Evolutionary conservation across 1,140 invertebrate species (phyloP).

Genomic region (Lethocerus indicus): DNA sequence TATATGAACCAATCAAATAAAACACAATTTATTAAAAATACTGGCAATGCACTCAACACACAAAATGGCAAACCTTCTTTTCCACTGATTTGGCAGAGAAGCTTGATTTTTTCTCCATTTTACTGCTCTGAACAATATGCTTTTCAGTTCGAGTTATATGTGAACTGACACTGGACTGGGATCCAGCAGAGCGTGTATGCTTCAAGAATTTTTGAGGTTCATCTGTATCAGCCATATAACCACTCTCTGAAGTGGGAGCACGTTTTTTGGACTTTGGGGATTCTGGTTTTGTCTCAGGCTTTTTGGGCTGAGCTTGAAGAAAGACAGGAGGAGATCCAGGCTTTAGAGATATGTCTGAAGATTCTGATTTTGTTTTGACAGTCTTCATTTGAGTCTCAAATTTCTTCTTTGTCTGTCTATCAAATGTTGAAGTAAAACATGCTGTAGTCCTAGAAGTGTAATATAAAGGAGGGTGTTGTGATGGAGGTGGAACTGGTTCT

Average conservation of each 20-base stretch:
- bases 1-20: too few relatives aligned
- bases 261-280: slow-evolving; percentile 35
- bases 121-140: too few relatives aligned
- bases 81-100: too few relatives aligned
- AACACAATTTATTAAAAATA: too few relatives aligned
- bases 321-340: slow-evolving; percentile 35
- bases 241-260: slow-evolving; percentile 32
- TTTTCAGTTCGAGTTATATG: too few relatives aligned
- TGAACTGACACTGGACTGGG: too few relatives aligned
- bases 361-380: background rate
- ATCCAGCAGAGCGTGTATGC: too few relatives aligned
- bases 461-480: too few relatives aligned
- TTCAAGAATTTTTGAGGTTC: slow-evolving; percentile 29
- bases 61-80: too few relatives aligned
- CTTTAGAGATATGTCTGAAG: slow-evolving; percentile 21
- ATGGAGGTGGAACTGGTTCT: slow-evolving; percentile 27
- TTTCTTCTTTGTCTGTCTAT: slow-evolving; percentile 11
- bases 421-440: background rate
- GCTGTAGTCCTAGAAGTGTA: too few relatives aligned
- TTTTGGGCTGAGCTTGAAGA: slow-evolving; percentile 23
- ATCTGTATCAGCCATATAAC: slow-evolving; percentile 55
- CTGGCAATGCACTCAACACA: too few relatives aligned
- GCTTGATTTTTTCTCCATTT: too few relatives aligned
- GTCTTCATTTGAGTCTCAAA: background rate
- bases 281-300: slow-evolving; percentile 28